Percentiles rank a stretch among this genome's conserved stretches.
Evolutionary conservation across 2,113 vertebrate genomes (phyloP).

Genomic region (Peucedramus taeniatus): DNA sequence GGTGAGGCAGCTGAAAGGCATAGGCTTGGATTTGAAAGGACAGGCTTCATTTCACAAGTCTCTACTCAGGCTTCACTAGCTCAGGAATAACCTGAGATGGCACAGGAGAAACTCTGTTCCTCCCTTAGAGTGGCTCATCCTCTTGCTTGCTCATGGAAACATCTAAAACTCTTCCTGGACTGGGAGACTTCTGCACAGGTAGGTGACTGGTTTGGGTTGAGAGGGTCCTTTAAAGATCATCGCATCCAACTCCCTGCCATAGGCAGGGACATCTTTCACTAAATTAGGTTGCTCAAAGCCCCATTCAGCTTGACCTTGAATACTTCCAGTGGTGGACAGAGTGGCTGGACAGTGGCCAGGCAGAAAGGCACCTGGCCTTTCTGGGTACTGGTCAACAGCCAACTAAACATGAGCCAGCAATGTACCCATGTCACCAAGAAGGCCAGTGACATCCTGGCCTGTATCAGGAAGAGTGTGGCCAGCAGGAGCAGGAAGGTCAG

Average conservation of each 20-base stretch:
- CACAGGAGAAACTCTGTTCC: not conserved
- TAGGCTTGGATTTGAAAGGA: not conserved
- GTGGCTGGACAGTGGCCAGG: not conserved
- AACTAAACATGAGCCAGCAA: not conserved
- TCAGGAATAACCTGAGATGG: not conserved
- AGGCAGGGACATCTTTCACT: not conserved
- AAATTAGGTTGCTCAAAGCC: not conserved
- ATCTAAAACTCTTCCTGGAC: not conserved
- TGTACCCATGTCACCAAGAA: not conserved
- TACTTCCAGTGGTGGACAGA: not conserved
- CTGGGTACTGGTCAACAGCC: rapidly evolving
- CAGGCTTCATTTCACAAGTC: not conserved
- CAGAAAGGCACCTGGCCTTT: not conserved
- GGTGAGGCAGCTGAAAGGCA: not conserved
- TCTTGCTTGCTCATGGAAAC: not conserved
- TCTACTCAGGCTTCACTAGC: not conserved
- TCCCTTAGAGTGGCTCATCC: not conserved
- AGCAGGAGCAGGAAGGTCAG: not conserved
- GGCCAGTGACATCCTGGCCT: not conserved
- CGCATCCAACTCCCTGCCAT: not conserved
- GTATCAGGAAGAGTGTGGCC: not conserved
- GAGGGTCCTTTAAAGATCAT: not conserved
- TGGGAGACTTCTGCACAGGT: not conserved
- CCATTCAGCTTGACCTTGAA: not conserved
- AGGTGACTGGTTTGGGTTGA: not conserved